Evolutionary conservation across 2,888 invertebrate genomes (phyloP).

Genomic region (Suillia variegata): DNA sequence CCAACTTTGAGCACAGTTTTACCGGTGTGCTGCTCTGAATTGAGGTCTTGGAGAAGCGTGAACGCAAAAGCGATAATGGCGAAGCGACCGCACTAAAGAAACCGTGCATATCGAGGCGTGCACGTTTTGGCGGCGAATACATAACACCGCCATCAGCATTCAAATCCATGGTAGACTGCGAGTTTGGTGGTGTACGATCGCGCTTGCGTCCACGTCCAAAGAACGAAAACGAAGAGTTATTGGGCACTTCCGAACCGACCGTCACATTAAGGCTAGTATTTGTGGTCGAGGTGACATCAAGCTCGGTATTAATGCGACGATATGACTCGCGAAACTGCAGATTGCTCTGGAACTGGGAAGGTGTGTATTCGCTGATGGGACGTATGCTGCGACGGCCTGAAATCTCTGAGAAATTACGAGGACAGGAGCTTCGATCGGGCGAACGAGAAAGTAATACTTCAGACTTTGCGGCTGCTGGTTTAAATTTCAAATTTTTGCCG

Average conservation of each 20-base stretch:
- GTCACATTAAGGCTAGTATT: slow-evolving; percentile 59
- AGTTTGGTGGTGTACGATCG: slow-evolving; percentile 48
- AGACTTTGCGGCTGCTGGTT: slow-evolving; percentile 21
- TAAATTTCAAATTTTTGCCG: slow-evolving; percentile 36
- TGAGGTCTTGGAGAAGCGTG: slow-evolving; percentile 49
- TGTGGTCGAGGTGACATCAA: slow-evolving; percentile 49
- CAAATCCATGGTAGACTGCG: slow-evolving; percentile 45
- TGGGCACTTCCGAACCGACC: slow-evolving; percentile 57
- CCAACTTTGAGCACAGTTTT: slow-evolving; percentile 36
- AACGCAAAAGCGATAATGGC: slow-evolving; percentile 53
- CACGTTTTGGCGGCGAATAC: slow-evolving; percentile 53
- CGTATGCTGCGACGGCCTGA: slow-evolving; percentile 57
- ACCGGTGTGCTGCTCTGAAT: slow-evolving; percentile 50
- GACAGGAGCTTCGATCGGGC: slow-evolving; percentile 38
- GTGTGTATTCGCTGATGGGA: slow-evolving; percentile 40
- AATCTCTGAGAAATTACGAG: slow-evolving; percentile 47
- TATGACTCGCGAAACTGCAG: slow-evolving; percentile 45
- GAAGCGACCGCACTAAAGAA: slow-evolving; percentile 52
- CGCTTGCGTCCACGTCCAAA: slow-evolving; percentile 55
- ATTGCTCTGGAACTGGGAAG: slow-evolving; percentile 44
- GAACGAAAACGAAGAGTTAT: slow-evolving; percentile 52
- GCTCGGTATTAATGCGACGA: slow-evolving; percentile 50
- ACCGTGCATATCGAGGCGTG: slow-evolving; percentile 52
- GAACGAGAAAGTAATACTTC: slow-evolving; percentile 43
- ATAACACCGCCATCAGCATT: slow-evolving; percentile 45